Conservation (phyloP, 2,888 invertebrate species). For the Agrilus mali region DNA sequence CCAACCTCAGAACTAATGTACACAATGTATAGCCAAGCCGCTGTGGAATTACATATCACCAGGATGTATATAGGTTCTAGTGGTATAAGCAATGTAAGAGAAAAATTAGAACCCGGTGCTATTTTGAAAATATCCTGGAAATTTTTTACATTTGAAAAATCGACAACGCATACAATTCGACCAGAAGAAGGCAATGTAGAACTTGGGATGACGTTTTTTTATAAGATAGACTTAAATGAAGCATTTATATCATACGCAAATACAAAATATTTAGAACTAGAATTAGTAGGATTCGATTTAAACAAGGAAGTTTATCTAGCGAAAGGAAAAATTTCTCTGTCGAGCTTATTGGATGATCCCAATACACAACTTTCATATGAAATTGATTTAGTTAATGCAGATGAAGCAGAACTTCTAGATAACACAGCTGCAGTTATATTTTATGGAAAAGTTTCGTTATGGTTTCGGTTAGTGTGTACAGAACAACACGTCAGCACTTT, state of each 20-base stretch:
- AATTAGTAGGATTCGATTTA: conserved; percentile 4
- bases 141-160: conserved; percentile 9
- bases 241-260: conserved; percentile 6
- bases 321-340: conserved; percentile 7
- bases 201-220: conserved; percentile 7
- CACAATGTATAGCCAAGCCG: conserved; percentile 4
- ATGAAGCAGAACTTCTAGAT: conserved; percentile 6
- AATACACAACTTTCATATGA: conserved; percentile 3
- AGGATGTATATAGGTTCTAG: conserved; percentile 5
- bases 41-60: conserved; percentile 10
- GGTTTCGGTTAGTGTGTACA: conserved; percentile 5
- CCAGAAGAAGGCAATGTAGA: background rate
- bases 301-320: conserved; percentile 8
- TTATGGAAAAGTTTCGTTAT: conserved; percentile 4
- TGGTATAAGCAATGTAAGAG: conserved; percentile 3
- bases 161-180: conserved; percentile 3
- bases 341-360: conserved; percentile 4
- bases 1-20: background rate
- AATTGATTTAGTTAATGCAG: conserved; percentile 6
- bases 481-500: background rate
- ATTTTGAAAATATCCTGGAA: conserved; percentile 9
- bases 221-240: conserved; percentile 7
- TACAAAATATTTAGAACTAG: conserved; percentile 4
- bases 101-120: conserved; percentile 2
- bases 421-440: conserved; percentile 3